Base-by-base conservation (phyloP, 1,140 invertebrate species). In the Philopotamus ludificatus region DNA sequence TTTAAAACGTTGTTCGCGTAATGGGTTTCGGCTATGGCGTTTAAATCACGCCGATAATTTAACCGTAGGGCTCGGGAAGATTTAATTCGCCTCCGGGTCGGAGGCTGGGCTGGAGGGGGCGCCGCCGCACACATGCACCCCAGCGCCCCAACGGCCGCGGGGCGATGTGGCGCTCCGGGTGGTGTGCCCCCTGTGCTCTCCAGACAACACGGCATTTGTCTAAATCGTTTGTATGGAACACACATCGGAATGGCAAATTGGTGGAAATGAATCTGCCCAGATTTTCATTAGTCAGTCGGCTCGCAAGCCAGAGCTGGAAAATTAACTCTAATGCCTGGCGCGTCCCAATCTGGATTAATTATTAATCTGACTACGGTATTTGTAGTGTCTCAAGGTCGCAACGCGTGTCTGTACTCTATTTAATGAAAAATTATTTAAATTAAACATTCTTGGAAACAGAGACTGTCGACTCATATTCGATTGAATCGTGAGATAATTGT, bases 31-130 rank as follows among this genome's bases (percentile, higher is more conserved):
- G 44, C 18, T 16, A 7, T 7, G 18, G 44, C 44, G 44, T 16
- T 47, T 47, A 16, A 47, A 47, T 47, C 44, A 20, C 44, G 10
- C 44, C 44, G 44, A 47, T 47, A 47, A 47, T 47, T 47, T 47
- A 47, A 47, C 10, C 44, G 44, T 20, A 12, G 18, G 44, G 10
- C 44, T 47, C 8, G 44, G 4, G 44, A 47, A 47, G 44, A 47
- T 47, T 47, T 47, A 34, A 34, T 47, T 7, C 44, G 44, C 44
- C 18, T n/a, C n/a, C n/a, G n/a, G n/a, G n/a, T n/a, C n/a, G n/a
- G n/a, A n/a, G n/a, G n/a, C 28, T 34, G 28, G 12, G 18, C 18
- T 7, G 4, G 10, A 47, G 18, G 44, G 18, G 8, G 8, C 44
- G 15, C 44, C 44, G 8, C 44, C 18, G 44, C 18, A 20, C 44